Percentiles rank a stretch among this genome's conserved stretches.
Evolutionary conservation across 2,888 invertebrate species (phyloP).

Genomic region (Eupsilia transversa): DNA sequence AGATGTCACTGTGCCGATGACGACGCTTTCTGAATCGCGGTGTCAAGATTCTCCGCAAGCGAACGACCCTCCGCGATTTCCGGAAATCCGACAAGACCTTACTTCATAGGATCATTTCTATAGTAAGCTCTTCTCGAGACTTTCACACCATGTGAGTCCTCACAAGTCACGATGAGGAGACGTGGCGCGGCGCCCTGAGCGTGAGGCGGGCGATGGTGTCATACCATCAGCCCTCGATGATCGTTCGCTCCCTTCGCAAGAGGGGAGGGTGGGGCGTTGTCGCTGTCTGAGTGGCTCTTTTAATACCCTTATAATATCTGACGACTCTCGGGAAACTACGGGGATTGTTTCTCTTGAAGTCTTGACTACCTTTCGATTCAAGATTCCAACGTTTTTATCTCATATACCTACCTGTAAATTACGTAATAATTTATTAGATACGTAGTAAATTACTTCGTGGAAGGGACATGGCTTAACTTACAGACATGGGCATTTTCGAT

Average conservation of each 20-base stretch:
- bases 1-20: constrained; percentile 30
- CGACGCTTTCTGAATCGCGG: constrained; percentile 23
- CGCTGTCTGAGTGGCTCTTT: constrained; percentile 31
- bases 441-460: not conserved
- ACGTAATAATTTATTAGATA: no score
- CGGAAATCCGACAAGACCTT: constrained; percentile 15
- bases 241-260: constrained; percentile 42
- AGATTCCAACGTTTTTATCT: not conserved
- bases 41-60: constrained; percentile 19
- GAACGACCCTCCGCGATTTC: not conserved
- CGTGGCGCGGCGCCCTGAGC: constrained; percentile 52
- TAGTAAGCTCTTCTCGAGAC: constrained; percentile 1
- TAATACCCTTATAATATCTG: not conserved
- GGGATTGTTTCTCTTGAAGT: no score
- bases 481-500: no score
- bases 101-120: constrained; percentile 48
- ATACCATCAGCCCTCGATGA: constrained; percentile 26
- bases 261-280: constrained; percentile 44
- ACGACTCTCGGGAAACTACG: not conserved
- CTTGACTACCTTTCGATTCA: not conserved
- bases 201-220: constrained; percentile 50
- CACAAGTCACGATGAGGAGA: constrained; percentile 23
- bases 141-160: constrained; percentile 6
- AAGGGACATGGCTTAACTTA: no score
- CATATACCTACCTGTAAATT: no score